Evolutionary conservation across 2,113 vertebrate genomes (phyloP), one percentile per base, ranked within the genome.

Genomic region (Eublepharis macularius): DNA sequence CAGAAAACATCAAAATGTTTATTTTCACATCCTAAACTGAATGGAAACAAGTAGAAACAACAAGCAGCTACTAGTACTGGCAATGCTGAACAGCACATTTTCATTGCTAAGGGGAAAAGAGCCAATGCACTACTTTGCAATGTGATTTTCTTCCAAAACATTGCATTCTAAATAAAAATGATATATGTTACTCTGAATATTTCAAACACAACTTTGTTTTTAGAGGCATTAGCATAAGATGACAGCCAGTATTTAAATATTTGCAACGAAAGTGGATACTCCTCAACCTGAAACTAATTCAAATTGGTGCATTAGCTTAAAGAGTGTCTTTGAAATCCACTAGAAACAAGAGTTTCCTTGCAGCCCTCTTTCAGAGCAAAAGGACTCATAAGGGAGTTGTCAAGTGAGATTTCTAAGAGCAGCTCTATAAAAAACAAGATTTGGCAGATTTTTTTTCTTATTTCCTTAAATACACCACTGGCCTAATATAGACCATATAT

Each of bases 111-210:
- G 78, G 81, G 65, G 90, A 74, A 74, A n/a, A 60, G 8, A 36
- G 57, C 24, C 9, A 57, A 13, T 60, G 36, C 19, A 36, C n/a
- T 77, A 39, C 6, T 60, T 69, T 69, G n/a, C 4, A 36, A 3
- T 17, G 51, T 19, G 16, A 36, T 51, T 68, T 66, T 49, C 60
- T 11, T 51, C 57, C 43, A 45, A 51, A 41, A 29, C 29, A 70
- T 7, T n/a, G 12, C 54, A n/a, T 43, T 24, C 26, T 68, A 47
- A 29, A 10, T 54, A 0, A 0, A 41, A 1, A 2, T 4, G 0
- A 21, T 2, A 9, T 19, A 4, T 34, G 4, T 66, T 76, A 76
- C 63, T 74, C 24, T 26, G n/a, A 80, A 16, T 32, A 47, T 17
- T 41, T n/a, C 36, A 8, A 69, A 32, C 47, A 54, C 47, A 69